phyloP scores from a whole-genome alignment of 2,113 vertebrate genomes.

The Petroica traversi region DNA sequence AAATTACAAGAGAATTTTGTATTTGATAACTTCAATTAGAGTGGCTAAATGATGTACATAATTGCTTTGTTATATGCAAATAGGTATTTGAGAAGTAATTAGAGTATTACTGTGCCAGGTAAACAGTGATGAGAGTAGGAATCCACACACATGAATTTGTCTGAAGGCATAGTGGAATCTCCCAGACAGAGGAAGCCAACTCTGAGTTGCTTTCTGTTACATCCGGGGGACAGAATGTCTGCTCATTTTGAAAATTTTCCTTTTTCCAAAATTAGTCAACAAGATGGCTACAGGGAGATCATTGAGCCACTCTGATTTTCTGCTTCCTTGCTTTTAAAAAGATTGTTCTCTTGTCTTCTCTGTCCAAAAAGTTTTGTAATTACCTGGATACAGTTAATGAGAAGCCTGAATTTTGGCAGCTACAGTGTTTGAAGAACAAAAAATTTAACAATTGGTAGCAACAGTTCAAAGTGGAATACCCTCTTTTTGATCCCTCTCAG shows the following conservation, averaged over 20 bases:
- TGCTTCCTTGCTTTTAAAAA: background rate
- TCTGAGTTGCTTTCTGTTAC: background rate
- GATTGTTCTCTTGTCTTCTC: background rate
- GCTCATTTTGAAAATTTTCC: background rate
- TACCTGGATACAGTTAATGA: background rate
- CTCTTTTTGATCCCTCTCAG: background rate
- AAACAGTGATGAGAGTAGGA: background rate
- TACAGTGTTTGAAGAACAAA: background rate
- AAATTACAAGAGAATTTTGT: conserved; percentile 17
- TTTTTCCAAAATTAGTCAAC: background rate
- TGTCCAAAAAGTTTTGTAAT: background rate
- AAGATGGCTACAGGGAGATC: background rate
- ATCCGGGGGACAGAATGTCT: background rate
- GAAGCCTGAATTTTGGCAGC: background rate
- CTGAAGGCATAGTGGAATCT: background rate
- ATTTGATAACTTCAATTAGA: conserved; percentile 28
- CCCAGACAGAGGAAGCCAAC: background rate
- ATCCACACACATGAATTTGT: background rate
- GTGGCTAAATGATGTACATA: background rate
- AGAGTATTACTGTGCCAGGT: background rate
- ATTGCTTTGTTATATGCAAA: conserved; percentile 47
- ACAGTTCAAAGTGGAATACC: background rate
- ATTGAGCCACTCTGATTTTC: background rate
- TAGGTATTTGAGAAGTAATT: conserved; percentile 39
- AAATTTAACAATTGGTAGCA: background rate